Base-by-base conservation (phyloP, 2,113 vertebrate genomes). In the Sprattus sprattus region DNA sequence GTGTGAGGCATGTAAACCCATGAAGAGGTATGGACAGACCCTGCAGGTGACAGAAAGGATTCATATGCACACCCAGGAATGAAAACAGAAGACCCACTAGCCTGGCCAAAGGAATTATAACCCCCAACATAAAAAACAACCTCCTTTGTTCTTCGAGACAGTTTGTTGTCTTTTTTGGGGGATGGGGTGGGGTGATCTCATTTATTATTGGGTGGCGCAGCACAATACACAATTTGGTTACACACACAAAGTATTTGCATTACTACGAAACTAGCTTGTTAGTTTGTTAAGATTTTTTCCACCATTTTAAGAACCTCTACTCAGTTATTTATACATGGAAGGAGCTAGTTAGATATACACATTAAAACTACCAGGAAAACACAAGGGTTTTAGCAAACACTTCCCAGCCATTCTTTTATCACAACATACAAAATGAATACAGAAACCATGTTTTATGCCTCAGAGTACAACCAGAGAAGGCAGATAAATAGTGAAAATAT, bases 181-280 rank as follows among this genome's bases (percentile, higher is more conserved):
- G 28, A 39, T 32, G 67, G 67, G 28, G 15, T 75, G 32, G 67
- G 67, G 28, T 75, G 67, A 88, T 32, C 83, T 83, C 82, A 47
- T 89, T 89, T 90, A 90, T 90, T 90, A 86, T 88, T 87, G 86
- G 82, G 83, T 75, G 89, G 82, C 60, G 82, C 85, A 88, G 71
- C 86, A 91, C 89, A 91, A 86, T 88, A 89, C 84, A 91, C 86
- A 91, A 78, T 84, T 82, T 89, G 84, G 60, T 82, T 87, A 87
- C 84, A 90, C 87, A 90, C 82, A 90, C 82, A 87, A 82, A 82
- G 83, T 87, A 71, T 86, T 80, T 86, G 81, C 87, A 82, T 84
- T 45, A 86, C 83, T 88, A 50, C 60, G 50, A 25, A 75, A 78
- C 39, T 85, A 87, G 50, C 67, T 75, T 75, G 67, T 75, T 75